Evolutionary conservation across 2,888 invertebrate species (phyloP).

Genomic region (Thalpophila matura): DNA sequence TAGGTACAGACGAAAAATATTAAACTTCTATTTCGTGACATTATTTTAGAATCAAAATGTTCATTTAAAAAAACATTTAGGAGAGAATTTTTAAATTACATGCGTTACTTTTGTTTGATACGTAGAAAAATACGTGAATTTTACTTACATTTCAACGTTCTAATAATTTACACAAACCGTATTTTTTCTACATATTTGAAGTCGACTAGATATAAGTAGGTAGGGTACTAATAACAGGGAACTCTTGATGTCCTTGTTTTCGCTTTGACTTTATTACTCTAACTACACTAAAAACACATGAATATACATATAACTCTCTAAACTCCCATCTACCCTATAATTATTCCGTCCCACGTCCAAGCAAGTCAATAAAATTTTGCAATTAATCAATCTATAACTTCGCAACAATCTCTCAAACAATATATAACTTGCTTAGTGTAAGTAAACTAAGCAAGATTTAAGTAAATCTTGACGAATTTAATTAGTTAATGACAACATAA

Average conservation of each 20-base stretch:
- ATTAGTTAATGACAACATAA: slow-evolving; percentile 67
- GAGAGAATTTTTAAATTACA: slow-evolving; percentile 8
- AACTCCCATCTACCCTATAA: background rate
- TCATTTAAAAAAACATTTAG: background rate
- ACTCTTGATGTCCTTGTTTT: background rate
- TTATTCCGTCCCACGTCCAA: background rate
- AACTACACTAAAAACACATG: background rate
- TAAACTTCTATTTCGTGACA: slow-evolving; percentile 1
- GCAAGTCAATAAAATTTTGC: slow-evolving; percentile 23
- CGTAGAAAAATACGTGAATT: background rate
- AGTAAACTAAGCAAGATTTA: too few species aligned
- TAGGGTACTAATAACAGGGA: background rate
- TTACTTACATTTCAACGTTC: background rate
- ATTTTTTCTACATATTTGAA: too few species aligned
- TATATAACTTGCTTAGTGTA: slow-evolving; percentile 43
- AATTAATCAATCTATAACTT: slow-evolving; percentile 31
- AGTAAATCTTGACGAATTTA: slow-evolving; percentile 62
- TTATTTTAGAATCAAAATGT: slow-evolving; percentile 8
- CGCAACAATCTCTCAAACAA: slow-evolving; percentile 36
- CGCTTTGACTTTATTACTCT: background rate
- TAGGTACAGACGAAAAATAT: too few species aligned
- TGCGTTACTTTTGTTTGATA: background rate
- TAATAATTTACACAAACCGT: background rate
- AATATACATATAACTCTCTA: background rate
- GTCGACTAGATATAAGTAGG: too few species aligned